Base-by-base conservation (phyloP, 30 jellyfish, hydroid and myxozoan genomes). In the Cassiopea xamachana region DNA sequence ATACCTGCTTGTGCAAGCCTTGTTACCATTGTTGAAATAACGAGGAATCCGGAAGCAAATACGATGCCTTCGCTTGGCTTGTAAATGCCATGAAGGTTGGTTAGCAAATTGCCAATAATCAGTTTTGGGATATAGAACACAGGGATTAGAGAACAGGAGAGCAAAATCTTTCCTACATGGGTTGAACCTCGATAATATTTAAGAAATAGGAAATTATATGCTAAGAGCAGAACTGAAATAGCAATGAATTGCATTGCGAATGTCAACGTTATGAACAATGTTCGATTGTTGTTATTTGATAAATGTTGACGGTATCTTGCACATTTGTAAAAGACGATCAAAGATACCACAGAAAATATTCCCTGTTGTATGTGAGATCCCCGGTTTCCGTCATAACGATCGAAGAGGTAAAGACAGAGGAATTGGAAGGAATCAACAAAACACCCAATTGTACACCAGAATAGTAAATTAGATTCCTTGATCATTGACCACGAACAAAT, bases 1-100 rank as follows among this genome's bases (percentile, higher is more conserved):
- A 48, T 81, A 14, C 79, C 64, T 7, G 89, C 89, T 48, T 81
- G 89, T 27, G 69, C 80, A 55, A 81, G 77, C 9, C 89, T 64
- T 19, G 80, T 3, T 16, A 69, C 80, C 19, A 81, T 17, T 46
- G 81, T 61, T 7, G 81, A 27, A 8, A 45, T 44, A 14, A 48
- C 68, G 39, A 48, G 64, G 16, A 60, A 47, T 73, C 69, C 8
- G 16, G 60, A 16, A 0, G 60, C 67, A 44, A 61, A 44, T 19
- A 51, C 46, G 13, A 44, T 47, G 1, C 68, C 77, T 60, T 81
- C 49, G 2, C 18, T 16, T 39, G 80, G 77, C 9, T 69, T 61
- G 80, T 19, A 81, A 55, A 55, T 48, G 39, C 64, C 80, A 46
- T n/a, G 13, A 5, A 55, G 7, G 44, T 72, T 51, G 44, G 77